phyloP scores from a whole-genome alignment of 2,888 invertebrate species.

The Mantis religiosa region DNA sequence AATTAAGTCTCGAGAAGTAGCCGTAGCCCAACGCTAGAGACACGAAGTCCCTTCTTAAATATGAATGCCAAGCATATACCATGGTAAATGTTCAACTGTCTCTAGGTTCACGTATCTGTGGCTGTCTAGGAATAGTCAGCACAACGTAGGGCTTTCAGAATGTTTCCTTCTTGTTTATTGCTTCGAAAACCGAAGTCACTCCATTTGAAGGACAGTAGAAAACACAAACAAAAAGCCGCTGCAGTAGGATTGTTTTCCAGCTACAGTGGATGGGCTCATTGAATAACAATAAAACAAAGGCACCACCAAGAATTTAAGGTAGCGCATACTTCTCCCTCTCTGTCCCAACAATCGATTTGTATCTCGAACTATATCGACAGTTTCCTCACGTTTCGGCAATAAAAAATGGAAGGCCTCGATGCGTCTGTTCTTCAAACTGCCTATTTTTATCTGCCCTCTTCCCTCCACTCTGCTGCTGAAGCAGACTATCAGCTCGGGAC shows the following conservation, averaged over 20 bases:
- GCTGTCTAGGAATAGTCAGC: not conserved
- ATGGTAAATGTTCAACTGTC: too few species aligned
- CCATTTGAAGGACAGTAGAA: not conserved
- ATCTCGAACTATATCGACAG: not conserved
- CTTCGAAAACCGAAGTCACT: not conserved
- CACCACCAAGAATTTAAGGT: not conserved
- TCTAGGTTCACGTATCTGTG: too few species aligned
- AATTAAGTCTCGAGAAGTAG: too few species aligned
- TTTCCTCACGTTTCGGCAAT: not conserved
- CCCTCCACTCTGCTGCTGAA: not conserved
- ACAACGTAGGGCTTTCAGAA: not conserved
- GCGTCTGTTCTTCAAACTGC: not conserved
- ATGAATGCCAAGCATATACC: too few species aligned
- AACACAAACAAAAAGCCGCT: not conserved
- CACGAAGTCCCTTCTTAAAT: too few species aligned
- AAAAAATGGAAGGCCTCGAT: not conserved
- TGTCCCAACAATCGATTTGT: not conserved
- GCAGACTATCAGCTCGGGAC: not conserved
- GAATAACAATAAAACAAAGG: not conserved
- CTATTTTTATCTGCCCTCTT: not conserved
- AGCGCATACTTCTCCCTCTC: not conserved
- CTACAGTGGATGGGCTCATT: not conserved
- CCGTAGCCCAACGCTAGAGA: too few species aligned
- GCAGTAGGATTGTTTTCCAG: not conserved
- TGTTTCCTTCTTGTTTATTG: not conserved